A percentile compares a stretch with the other conserved stretches of the same genome.
These are phyloP conservation scores for Petrolisthes manimaculis DNA, from an alignment of 2,888 invertebrate genomes.

Conservation along the genomic window DNA sequence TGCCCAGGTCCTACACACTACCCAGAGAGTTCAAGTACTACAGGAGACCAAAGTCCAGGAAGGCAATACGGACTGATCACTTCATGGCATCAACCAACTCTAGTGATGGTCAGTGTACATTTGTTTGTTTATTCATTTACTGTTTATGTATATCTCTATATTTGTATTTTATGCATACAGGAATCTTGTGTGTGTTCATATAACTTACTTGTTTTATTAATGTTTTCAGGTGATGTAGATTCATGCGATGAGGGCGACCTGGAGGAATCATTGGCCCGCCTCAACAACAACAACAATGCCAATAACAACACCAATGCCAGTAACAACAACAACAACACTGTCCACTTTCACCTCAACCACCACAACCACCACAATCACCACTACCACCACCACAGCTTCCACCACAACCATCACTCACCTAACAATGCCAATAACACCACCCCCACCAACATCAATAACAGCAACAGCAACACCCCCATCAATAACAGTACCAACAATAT, in stretches of 20 bases:
- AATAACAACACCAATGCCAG: slow-evolving; percentile 54
- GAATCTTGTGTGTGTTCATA: background rate
- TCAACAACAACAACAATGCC: slow-evolving; percentile 53
- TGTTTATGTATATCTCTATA: background rate
- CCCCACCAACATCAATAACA: background rate
- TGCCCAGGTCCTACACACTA: slow-evolving; percentile 86
- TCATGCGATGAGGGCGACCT: slow-evolving; percentile 79
- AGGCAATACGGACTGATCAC: slow-evolving; percentile 77
- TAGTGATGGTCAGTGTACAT: slow-evolving; percentile 78
- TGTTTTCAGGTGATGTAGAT: slow-evolving; percentile 80
- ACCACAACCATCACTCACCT: background rate
- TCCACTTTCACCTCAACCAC: slow-evolving; percentile 27
- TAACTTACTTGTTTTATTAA: slow-evolving; percentile 5
- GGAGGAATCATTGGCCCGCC: slow-evolving; percentile 50
- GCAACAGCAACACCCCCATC: background rate
- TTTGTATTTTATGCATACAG: background rate
- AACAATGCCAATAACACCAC: background rate
- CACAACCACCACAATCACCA: slow-evolving; percentile 18
- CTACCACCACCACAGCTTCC: slow-evolving; percentile 33
- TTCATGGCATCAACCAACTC: slow-evolving; percentile 86
- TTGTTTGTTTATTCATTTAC: background rate
- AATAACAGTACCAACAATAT: background rate
- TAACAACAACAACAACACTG: slow-evolving; percentile 48
- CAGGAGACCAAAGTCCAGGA: slow-evolving; percentile 74
- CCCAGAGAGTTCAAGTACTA: slow-evolving; percentile 89